Conservation (phyloP, 2,797 vertebrate species). For the Corythornis leucogaster region DNA sequence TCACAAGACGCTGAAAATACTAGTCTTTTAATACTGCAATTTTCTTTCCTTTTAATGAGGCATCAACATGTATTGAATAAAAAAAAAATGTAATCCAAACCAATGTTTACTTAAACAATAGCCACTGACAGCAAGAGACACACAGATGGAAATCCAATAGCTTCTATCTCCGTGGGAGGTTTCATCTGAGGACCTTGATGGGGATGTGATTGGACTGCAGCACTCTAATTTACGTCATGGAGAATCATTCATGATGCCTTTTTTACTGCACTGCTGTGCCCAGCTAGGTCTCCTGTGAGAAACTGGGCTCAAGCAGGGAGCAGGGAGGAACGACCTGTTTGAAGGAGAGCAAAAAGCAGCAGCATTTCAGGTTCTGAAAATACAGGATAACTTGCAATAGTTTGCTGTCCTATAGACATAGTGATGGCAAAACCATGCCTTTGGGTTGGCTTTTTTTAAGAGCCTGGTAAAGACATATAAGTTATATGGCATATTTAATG, state of each 20-base stretch:
- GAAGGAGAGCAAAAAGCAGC: conserved; percentile 35
- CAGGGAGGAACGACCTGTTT: conserved; percentile 36
- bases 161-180: conserved; percentile 49
- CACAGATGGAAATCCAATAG: conserved; percentile 68
- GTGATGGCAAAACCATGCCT: neutral
- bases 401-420: neutral
- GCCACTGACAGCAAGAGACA: conserved; percentile 64
- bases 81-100: conserved; percentile 61
- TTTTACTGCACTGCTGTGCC: conserved; percentile 49
- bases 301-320: conserved; percentile 47
- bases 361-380: conserved; percentile 40
- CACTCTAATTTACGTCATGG: conserved; percentile 62
- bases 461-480: neutral
- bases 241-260: conserved; percentile 53
- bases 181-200: conserved; percentile 38
- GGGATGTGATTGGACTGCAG: conserved; percentile 45
- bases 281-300: conserved; percentile 48
- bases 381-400: neutral
- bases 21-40: conserved; percentile 79
- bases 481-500: neutral
- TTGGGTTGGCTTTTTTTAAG: neutral
- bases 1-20: conserved; percentile 80
- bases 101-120: conserved; percentile 81
- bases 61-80: conserved; percentile 73
- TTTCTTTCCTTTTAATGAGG: conserved; percentile 77